Base-by-base conservation (phyloP, 2,888 invertebrate genomes). In the Sarcophaga variegata region DNA sequence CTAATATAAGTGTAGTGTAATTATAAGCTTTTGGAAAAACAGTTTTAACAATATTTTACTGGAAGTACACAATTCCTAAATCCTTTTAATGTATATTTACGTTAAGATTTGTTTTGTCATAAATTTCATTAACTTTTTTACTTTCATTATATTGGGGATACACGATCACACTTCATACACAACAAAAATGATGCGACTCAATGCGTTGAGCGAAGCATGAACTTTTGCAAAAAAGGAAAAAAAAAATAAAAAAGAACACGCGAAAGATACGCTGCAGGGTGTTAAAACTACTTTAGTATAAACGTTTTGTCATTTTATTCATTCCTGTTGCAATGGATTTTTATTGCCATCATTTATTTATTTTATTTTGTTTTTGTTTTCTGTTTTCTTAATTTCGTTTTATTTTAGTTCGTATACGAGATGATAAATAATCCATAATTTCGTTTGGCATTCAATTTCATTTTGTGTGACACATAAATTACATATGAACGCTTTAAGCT, bases 391-490 rank as follows among this genome's bases (percentile, higher is more conserved):
- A 83, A 69, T 78, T 85, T 74, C 64, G 47, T 59, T 79, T 54
- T 22, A 72, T 77, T 88, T 88, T 85, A 88, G 89, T 88, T 89
- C 89, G 89, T 90, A 90, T 54, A 5, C 90, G 90, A 91, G 90
- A 91, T 92, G 93, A 93, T 93, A 93, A 93, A 93, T 93, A 92
- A 91, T 91, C 91, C 91, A 93, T 93, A 93, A 93, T 93, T 93
- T 93, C 91, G 90, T 89, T 90, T 93, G 92, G 92, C 93, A 93
- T 93, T 93, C 92, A 93, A 93, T 93, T 93, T 91, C 90, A 90
- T 90, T 91, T 90, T 90, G 90, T 92, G 92, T 92, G 93, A 92
- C 93, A 93, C 93, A 93, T 93, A 93, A 93, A 93, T 93, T 91
- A 93, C 90, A 93, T 92, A 93, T 93, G 93, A 93, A 93, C 92